Conservation (phyloP, 1,140 invertebrate species). For the Drosophila albomicans region DNA sequence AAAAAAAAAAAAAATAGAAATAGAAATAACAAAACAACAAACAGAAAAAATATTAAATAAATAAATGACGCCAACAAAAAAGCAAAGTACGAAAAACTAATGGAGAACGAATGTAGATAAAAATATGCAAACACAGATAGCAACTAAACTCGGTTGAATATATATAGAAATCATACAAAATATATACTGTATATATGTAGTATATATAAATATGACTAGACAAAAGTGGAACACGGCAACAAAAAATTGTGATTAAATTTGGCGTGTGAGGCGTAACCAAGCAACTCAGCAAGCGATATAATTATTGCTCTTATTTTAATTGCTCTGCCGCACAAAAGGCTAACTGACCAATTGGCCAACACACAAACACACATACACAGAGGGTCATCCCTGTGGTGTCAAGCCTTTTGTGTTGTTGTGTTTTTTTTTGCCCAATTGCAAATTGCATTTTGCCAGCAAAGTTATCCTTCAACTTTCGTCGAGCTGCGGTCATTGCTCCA, state of each 20-base stretch:
- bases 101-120: conserved; percentile 44
- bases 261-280: background rate
- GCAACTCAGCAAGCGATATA: background rate
- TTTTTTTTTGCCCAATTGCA: conserved; percentile 11
- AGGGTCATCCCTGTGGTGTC: background rate
- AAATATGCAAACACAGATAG: conserved; percentile 65
- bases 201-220: background rate
- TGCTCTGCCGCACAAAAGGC: background rate
- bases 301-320: conserved; percentile 7
- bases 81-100: conserved; percentile 38
- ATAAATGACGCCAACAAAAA: background rate
- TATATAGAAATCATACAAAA: background rate
- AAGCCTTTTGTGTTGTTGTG: background rate
- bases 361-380: background rate
- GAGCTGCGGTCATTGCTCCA: conserved; percentile 79
- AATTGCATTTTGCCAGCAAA: conserved; percentile 42
- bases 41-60: conserved; percentile 35
- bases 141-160: conserved; percentile 9
- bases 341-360: background rate
- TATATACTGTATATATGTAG: background rate
- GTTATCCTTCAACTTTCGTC: conserved; percentile 78
- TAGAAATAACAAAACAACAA: conserved; percentile 10
- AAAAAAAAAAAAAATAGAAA: conserved; percentile 23
- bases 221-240: conserved; percentile 19
- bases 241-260: conserved; percentile 39